Percentiles rank a stretch among this genome's conserved stretches.
These are phyloP conservation scores for Parasteatoda tepidariorum DNA, from an alignment of 1,140 invertebrate genomes.

Conservation along the genomic window DNA sequence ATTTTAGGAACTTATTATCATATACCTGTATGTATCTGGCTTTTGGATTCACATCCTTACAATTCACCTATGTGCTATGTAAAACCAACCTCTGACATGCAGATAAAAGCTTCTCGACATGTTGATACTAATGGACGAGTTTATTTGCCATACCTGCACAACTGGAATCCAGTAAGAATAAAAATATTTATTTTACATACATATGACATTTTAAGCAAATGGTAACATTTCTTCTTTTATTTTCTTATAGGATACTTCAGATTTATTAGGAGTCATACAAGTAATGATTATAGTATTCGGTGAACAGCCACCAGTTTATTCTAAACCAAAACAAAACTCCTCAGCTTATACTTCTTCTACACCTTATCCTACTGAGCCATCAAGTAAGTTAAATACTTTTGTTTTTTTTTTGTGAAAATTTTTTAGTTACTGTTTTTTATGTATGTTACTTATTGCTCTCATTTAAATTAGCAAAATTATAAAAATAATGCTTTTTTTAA, in stretches of 20 bases:
- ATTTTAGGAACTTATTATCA: conserved; percentile 84
- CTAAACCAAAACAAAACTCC: conserved; percentile 65
- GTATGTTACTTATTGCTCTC: no score
- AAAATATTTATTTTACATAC: neutral
- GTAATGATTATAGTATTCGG: conserved; percentile 94
- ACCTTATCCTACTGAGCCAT: conserved; percentile 64
- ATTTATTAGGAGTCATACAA: conserved; percentile 87
- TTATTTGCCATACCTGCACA: conserved; percentile 95
- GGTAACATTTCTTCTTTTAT: neutral
- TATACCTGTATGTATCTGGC: conserved; percentile 96
- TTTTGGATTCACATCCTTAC: conserved; percentile 96
- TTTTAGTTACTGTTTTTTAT: neutral
- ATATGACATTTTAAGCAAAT: neutral
- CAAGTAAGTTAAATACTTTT: conserved; percentile 67
- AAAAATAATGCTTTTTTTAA: neutral
- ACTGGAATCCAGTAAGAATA: conserved; percentile 83
- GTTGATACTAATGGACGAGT: conserved; percentile 97
- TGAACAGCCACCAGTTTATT: conserved; percentile 93
- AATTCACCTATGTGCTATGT: conserved; percentile 99
- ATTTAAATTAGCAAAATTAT: neutral
- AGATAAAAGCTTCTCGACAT: conserved; percentile 92
- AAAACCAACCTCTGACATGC: conserved; percentile 94
- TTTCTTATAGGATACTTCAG: conserved; percentile 72
- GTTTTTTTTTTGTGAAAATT: neutral
- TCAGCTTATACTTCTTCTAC: conserved; percentile 53